Evolutionary conservation across 2,113 vertebrate species (phyloP).

Genomic region (Ardeotis arabs): DNA sequence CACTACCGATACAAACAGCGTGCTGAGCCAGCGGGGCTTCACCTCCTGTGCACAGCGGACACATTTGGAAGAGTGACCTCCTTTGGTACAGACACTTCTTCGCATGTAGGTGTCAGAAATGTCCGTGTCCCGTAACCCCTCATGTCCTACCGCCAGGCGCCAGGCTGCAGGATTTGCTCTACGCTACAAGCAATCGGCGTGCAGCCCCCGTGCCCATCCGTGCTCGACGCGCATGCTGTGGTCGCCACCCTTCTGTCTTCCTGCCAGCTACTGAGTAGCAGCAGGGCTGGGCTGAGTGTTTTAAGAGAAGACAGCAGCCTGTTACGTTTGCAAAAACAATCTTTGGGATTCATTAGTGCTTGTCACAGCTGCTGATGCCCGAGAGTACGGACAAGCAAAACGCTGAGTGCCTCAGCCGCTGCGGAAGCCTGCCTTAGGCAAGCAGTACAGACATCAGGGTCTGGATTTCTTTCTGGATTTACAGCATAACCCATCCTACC

Average conservation of each 20-base stretch:
- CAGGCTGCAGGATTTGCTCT: neutral
- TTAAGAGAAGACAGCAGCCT: neutral
- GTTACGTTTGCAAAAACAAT: neutral
- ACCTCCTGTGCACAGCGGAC: neutral
- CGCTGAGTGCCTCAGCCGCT: accelerated
- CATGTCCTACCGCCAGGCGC: neutral
- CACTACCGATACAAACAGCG: neutral
- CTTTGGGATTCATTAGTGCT: neutral
- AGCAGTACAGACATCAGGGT: accelerated
- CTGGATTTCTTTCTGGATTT: neutral
- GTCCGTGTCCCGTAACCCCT: neutral
- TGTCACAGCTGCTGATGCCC: neutral
- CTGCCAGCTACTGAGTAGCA: neutral
- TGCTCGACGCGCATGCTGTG: neutral
- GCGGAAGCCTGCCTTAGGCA: neutral
- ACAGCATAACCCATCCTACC: neutral
- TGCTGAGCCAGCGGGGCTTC: neutral
- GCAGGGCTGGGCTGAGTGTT: neutral
- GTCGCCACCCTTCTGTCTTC: accelerated
- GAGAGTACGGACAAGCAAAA: neutral
- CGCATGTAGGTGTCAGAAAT: neutral
- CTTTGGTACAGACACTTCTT: conserved; percentile 66
- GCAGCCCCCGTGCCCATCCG: neutral
- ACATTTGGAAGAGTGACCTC: neutral
- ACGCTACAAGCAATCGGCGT: neutral